Base-by-base conservation (phyloP, 2,113 vertebrate species). In the Bubo scandiacus region DNA sequence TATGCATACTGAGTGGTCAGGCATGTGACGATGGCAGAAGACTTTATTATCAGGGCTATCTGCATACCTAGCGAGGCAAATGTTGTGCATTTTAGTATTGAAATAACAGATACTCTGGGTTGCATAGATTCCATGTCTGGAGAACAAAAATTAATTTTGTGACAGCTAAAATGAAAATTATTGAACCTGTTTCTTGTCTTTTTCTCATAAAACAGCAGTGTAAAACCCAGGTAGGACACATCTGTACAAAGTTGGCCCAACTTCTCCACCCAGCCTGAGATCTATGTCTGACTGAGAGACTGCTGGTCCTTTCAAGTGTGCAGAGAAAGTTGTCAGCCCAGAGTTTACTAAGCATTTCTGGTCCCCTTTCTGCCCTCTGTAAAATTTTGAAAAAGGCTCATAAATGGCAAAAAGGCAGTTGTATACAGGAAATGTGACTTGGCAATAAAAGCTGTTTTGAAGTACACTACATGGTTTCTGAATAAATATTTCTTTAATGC, bases 401-500 rank as follows among this genome's bases (percentile, higher is more conserved):
- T 93, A 97, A 97, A 92, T 97, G 97, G 97, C 95, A 97, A 96
- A 83, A 87, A 94, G 83, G 77, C 91, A 61, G 78, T 91, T 97
- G 96, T 90, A 93, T 75, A 96, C 97, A 97, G 96, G 96, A 98
- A 98, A 96, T 85, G 88, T 90, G 97, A 96, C 96, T 98, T 98
- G 96, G 98, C 97, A 97, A 97, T 97, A 96, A 98, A 96, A 97
- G 92, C 81, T 97, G 77, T 97, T 97, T 97, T 97, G 96, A 98
- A 98, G 97, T 97, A 97, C 92, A 95, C 97, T 97, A 94, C 96
- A 96, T 97, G 97, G 96, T 97, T 98, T 98, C 97, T 98, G 97
- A 98, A 98, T 98, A 98, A 98, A 98, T 98, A 98, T 98, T 98
- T 98, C 97, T 98, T 98, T 98, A 98, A 98, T 98, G 97, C 88